Base-by-base conservation (phyloP, 2,113 vertebrate genomes). In the Solea senegalensis region DNA sequence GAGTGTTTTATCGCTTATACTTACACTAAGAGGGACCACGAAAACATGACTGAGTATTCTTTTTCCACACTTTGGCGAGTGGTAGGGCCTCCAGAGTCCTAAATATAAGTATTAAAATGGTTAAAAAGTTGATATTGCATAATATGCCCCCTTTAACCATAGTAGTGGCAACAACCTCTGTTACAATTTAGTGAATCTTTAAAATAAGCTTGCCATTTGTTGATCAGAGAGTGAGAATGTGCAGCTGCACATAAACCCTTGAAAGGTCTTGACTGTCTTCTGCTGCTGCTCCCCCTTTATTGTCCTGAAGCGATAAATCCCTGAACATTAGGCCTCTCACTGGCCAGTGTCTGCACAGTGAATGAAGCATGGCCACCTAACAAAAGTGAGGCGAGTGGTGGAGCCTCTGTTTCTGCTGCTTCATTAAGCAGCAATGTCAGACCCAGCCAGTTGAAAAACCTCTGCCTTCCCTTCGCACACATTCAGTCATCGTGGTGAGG, bases 361-460 rank as follows among this genome's bases (percentile, higher is more conserved):
- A 72, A 69, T 70, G 50, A 48, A 69, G 63, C 46, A 12, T 3
- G 15, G 72, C 52, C 68, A 39, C 71, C 2, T 7, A 72, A 82
- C 74, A 86, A 87, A 76, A 53, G 78, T 16, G 12, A 52, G 67
- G 80, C 81, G 71, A 78, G 83, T 21, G 70, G 70, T 72, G 61
- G 52, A 54, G 59, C 68, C 83, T 78, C 69, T 61, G 83, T 15
- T 73, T 55, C 66, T 57, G 54, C 69, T 78, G 82, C 82, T 78
- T 87, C 85, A 86, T 82, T 86, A 86, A 57, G 65, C 85, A 86
- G 71, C 81, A 68, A 78, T 83, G 84, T 70, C 6, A 45, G 57
- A 69, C 73, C 76, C 72, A 80, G 78, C 76, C 73, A 79, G 78
- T 63, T 72, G 70, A 66, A 70, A 74, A 79, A 79, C 76, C 59